Evolutionary conservation across 2,113 vertebrate genomes (phyloP), one percentile per base, ranked within the genome.

Genomic region (Oryzias javanicus): DNA sequence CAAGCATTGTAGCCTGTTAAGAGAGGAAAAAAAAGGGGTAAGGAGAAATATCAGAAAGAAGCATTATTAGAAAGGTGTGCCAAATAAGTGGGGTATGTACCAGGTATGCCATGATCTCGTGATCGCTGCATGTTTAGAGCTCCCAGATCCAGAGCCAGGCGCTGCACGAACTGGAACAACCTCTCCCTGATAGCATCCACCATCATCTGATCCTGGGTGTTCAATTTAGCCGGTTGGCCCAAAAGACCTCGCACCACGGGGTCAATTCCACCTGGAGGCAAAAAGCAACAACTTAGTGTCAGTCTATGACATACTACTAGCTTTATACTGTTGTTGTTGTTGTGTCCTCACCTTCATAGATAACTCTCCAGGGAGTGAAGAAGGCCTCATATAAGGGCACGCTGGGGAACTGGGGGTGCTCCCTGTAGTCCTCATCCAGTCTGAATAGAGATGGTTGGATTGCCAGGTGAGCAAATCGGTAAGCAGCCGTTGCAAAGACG

Each of bases 401-500:
- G 1, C 64, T 82, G 57, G 92, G 90, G 20, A 83, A 86, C 3
- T 16, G 76, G 10, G 3, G 0, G 4, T 79, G 14, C 22, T 92
- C 81, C 45, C 18, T 82, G 75, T 91, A 94, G 55, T 83, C 84
- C 18, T 27, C 42, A 68, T 92, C 49, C 74, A 96, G 80, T 47
- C 92, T 91, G 64, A 79, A 71, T 52, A 94, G 75, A 12, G 82
- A 42, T 0, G 92, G 94, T 40, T 96, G 94, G 59, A 98, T 54
- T 14, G 94, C 79, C 55, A 94, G 85, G 29, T 96, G 96, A 20
- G 91, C 94, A 1, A 96, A 96, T 50, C 93, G 92, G 77, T 94
- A 97, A 14, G 93, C 94, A 1, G 93, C 90, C 5, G 95, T 95
- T 4, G 91, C 83, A 81, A 97, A 98, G 55, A 94, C 91, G 0